These are phyloP conservation scores for Heterocephalus glaber DNA, from an alignment of 2,113 vertebrate species.

Conservation along the genomic window DNA sequence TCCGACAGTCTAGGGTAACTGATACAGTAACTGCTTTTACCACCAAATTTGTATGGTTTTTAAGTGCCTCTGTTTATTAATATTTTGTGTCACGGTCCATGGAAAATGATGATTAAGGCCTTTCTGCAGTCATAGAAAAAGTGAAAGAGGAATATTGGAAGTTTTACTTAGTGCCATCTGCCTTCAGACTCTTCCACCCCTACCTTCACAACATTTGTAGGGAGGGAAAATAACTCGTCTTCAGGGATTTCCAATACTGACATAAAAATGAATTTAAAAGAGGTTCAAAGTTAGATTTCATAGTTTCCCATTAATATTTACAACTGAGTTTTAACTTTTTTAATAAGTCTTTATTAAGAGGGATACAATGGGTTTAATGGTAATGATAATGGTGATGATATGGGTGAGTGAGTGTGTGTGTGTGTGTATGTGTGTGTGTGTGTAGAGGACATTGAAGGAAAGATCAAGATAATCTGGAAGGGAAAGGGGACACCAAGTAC, in stretches of 20 bases:
- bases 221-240: not conserved
- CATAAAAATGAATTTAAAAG: not conserved
- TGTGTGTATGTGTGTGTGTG: not conserved
- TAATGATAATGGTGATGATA: not conserved
- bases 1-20: not conserved
- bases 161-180: not conserved
- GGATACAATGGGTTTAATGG: not conserved
- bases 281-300: not conserved
- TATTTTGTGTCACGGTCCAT: not conserved
- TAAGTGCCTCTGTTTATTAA: not conserved
- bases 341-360: not conserved
- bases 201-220: not conserved
- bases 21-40: not conserved
- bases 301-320: not conserved
- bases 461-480: not conserved
- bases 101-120: not conserved
- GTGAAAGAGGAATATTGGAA: not conserved
- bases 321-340: not conserved
- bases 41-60: not conserved
- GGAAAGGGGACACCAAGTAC: not conserved
- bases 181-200: not conserved
- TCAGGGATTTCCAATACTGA: not conserved
- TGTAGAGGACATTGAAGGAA: not conserved
- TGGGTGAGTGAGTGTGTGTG: not conserved
- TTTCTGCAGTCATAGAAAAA: not conserved